phyloP scores from a whole-genome alignment of 2,113 vertebrate species.

The Enhydra lutris region DNA sequence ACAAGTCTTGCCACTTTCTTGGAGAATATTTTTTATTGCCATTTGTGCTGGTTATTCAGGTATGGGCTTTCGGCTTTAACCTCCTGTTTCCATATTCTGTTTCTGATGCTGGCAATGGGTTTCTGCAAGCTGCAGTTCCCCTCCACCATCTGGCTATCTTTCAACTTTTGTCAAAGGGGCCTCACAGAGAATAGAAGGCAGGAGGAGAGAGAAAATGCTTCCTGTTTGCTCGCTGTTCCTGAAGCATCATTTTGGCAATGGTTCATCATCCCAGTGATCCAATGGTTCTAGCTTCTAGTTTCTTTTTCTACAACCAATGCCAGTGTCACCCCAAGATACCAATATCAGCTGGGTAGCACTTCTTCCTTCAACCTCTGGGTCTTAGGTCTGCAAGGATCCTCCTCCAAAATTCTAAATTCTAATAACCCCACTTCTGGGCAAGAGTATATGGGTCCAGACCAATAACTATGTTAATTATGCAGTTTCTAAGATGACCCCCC shows the following conservation, averaged over 20 bases:
- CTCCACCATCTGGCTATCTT: neutral
- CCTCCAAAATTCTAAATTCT: neutral
- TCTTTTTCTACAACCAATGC: neutral
- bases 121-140: neutral
- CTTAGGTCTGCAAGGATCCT: neutral
- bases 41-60: neutral
- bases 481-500: neutral
- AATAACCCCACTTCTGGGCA: neutral
- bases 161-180: neutral
- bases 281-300: neutral
- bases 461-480: neutral
- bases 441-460: neutral
- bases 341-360: neutral
- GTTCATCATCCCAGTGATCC: neutral
- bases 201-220: neutral
- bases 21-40: neutral
- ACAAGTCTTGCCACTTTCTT: neutral
- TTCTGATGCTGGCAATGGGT: neutral
- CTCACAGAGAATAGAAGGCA: neutral
- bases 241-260: neutral
- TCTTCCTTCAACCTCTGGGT: neutral
- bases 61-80: rapidly evolving
- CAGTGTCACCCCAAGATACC: neutral
- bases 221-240: neutral
- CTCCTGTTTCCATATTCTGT: neutral